Evolutionary conservation across 2,113 vertebrate species (phyloP).

Genomic region (Chrysemys picta): DNA sequence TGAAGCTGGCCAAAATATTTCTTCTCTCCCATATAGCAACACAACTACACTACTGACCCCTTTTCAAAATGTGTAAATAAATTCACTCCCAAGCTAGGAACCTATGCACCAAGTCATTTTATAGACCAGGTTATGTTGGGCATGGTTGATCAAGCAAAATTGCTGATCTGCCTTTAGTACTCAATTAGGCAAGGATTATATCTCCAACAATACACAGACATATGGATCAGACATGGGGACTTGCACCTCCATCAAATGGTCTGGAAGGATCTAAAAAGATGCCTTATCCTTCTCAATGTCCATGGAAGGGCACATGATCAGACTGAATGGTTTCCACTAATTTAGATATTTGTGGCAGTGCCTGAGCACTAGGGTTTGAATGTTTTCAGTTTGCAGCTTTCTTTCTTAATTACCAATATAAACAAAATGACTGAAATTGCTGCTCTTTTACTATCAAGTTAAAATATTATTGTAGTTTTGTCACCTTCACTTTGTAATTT

Average conservation of each 20-base stretch:
- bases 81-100: conserved; percentile 55
- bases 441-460: conserved; percentile 37
- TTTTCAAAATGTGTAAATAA: conserved; percentile 52
- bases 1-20: not conserved
- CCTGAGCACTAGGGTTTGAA: not conserved
- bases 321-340: conserved; percentile 35
- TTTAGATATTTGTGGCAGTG: not conserved
- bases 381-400: conserved; percentile 43
- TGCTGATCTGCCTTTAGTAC: conserved; percentile 42
- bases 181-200: conserved; percentile 61
- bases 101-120: conserved; percentile 33
- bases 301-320: conserved; percentile 22
- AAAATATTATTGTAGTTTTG: conserved; percentile 23
- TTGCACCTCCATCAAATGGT: conserved; percentile 46
- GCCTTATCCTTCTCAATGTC: conserved; percentile 48
- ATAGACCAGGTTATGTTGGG: conserved; percentile 28
- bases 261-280: conserved; percentile 52
- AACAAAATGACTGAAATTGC: conserved; percentile 33
- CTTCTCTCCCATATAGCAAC: conserved; percentile 1
- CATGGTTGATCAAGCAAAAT: conserved; percentile 56
- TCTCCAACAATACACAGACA: conserved; percentile 61
- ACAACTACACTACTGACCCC: conserved; percentile 15
- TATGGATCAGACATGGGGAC: conserved; percentile 62
- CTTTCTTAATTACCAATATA: conserved; percentile 60
- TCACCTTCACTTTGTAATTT: conserved; percentile 23